Evolutionary conservation across 2,888 invertebrate species (phyloP), one percentile per base, ranked within the genome.

Genomic region (Capitulum mitella): DNA sequence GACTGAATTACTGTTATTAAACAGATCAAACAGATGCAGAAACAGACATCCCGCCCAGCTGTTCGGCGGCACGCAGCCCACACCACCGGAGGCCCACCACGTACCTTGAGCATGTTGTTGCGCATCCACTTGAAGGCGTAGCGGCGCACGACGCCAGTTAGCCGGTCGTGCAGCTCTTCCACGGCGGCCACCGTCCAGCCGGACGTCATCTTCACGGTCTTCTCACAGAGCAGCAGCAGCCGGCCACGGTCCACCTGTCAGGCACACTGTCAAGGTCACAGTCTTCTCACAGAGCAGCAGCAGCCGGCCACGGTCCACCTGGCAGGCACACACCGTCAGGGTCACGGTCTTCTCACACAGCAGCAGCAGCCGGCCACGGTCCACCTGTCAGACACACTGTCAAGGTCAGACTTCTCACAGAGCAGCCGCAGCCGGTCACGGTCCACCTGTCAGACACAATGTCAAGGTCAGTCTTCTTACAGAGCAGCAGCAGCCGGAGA

Each of bases 101-200:
- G 61, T 19, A 37, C 70, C 37, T 70, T 70, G 70, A 70, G 70
- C 70, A 70, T 70, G 22, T 37, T 6, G 37, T 34, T 37, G 37
- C 70, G 70, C 6, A 32, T 37, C 12, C 70, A 6, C 1, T 37
- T 10, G 37, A 16, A 70, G 70, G 34, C 26, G 70, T 2, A 70
- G 37, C 70, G 70, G 14, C 70, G 32, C 1, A 70, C 70, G 22
- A 22, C 37, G 37, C 5, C 19, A 22, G 10, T 1, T 8, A 70
- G 70, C 22, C 70, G 34, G 70, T 34, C 70, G 70, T 70, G 70
- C 37, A 70, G 70, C 37, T 37, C 70, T 37, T 70, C 70, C 37
- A 70, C 37, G 14, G 34, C 70, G 8, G 70, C 34, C 22, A 70
- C 70, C 12, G 37, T 26, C 37, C 34, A 37, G 70, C 37, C 70